Evolutionary conservation across 2,888 invertebrate genomes (phyloP).

Genomic region (Calliphora vomitoria): DNA sequence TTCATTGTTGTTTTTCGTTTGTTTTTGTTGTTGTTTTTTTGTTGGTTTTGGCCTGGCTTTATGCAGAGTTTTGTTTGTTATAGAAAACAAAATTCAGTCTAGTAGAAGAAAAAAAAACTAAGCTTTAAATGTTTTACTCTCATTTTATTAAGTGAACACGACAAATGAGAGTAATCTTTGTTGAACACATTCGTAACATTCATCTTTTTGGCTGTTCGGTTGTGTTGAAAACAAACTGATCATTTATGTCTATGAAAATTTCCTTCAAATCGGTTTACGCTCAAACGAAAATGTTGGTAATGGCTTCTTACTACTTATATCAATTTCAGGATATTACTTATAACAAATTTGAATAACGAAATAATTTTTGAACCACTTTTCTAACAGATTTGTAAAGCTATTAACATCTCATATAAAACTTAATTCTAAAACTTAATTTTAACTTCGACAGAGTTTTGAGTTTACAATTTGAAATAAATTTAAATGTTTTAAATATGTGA

Average conservation of each 20-base stretch:
- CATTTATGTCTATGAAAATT: constrained; percentile 66
- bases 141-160: constrained; percentile 65
- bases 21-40: too few relatives aligned
- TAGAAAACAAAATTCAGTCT: constrained; percentile 18
- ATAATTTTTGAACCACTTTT: too few relatives aligned
- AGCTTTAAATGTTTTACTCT: constrained; percentile 64
- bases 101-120: not conserved
- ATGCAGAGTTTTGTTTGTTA: not conserved
- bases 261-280: constrained; percentile 49
- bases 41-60: constrained; percentile 24
- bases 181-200: constrained; percentile 58
- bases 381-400: too few relatives aligned
- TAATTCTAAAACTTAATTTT: too few relatives aligned
- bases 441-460: too few relatives aligned
- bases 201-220: constrained; percentile 45
- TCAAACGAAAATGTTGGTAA: constrained; percentile 18
- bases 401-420: too few relatives aligned
- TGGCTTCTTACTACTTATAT: too few relatives aligned
- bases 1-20: constrained; percentile 52
- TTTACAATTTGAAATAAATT: too few relatives aligned
- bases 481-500: too few relatives aligned
- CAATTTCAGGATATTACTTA: too few relatives aligned
- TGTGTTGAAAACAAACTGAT: constrained; percentile 68
- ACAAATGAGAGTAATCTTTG: constrained; percentile 68
- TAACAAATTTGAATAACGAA: not conserved